phyloP scores from a whole-genome alignment of 2,113 vertebrate species.

The Cyrtonyx montezumae region DNA sequence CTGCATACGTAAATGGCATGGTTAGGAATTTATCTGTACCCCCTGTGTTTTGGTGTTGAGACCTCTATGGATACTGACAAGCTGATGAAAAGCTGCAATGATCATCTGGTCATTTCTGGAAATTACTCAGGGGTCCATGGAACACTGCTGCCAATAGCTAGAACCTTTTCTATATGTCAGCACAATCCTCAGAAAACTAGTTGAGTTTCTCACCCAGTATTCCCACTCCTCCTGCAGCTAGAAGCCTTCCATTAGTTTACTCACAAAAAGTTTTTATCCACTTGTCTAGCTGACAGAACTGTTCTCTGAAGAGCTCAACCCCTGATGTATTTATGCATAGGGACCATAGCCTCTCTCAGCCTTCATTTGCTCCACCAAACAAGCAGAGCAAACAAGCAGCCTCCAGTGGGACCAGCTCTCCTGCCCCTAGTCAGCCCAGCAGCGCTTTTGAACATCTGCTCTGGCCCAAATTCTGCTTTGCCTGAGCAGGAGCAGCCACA shows the following conservation, averaged over 20 bases:
- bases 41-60: not conserved
- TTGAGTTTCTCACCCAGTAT: not conserved
- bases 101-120: not conserved
- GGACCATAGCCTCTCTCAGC: not conserved
- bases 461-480: not conserved
- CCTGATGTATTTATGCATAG: accelerated
- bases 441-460: not conserved
- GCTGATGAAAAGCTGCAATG: accelerated
- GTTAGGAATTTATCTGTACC: not conserved
- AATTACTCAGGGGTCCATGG: not conserved
- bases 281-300: not conserved
- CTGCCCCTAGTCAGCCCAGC: accelerated
- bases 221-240: not conserved
- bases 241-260: not conserved
- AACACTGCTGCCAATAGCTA: accelerated
- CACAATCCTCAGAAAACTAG: not conserved
- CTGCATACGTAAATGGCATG: not conserved
- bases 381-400: not conserved
- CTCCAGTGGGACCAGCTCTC: accelerated
- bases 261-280: not conserved
- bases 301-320: not conserved
- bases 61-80: not conserved
- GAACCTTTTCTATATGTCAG: not conserved
- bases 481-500: not conserved
- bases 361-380: not conserved